Evolutionary conservation across 2,113 vertebrate genomes (phyloP).

Genomic region (Prietella phreatophila): DNA sequence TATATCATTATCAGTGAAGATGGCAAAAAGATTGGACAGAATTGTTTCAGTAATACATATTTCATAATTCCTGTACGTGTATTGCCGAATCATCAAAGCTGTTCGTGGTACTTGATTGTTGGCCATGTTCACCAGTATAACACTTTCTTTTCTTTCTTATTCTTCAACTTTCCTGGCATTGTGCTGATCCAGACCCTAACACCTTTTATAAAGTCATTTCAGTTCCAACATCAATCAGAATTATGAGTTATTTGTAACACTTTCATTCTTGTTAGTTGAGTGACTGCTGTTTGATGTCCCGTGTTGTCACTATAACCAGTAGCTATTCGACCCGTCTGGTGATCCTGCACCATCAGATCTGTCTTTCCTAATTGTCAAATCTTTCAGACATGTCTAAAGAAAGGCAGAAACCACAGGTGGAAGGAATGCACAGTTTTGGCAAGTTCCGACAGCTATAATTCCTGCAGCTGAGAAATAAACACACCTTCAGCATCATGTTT

Average conservation of each 20-base stretch:
- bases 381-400: neutral
- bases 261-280: neutral
- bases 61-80: neutral
- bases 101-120: neutral
- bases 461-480: neutral
- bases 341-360: neutral
- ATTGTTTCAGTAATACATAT: neutral
- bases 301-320: neutral
- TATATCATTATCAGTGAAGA: neutral
- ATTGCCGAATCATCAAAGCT: neutral
- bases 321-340: neutral
- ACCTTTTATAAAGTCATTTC: neutral
- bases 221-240: neutral
- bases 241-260: neutral
- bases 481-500: conserved; percentile 1
- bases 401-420: neutral
- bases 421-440: conserved; percentile 21
- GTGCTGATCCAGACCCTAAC: neutral
- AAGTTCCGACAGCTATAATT: conserved; percentile 1
- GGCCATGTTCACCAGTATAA: neutral
- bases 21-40: neutral
- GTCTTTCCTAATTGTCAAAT: neutral
- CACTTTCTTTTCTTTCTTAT: neutral
- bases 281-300: neutral
- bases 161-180: too few relatives aligned